Conservation (phyloP, 2,113 vertebrate genomes). For the Petrocephalus microphthalmus region DNA sequence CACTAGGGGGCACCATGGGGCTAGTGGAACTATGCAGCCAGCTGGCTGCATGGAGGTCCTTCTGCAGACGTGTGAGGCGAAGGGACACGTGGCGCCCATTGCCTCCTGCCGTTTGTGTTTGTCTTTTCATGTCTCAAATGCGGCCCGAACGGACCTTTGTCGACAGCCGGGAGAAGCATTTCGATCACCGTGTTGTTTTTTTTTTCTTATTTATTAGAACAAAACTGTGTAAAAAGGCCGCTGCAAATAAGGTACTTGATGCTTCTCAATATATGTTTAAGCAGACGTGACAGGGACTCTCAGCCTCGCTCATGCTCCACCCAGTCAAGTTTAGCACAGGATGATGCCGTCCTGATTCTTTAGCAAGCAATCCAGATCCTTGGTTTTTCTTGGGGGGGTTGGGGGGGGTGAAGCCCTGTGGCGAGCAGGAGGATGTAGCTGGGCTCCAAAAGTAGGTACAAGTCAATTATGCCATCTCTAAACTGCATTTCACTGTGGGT, state of each 20-base stretch:
- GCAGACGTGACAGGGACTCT: constrained; percentile 8
- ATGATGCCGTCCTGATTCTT: neutral
- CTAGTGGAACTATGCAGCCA: constrained; percentile 16
- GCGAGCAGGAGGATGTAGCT: neutral
- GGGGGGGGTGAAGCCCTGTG: too few relatives aligned
- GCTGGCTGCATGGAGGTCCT: neutral
- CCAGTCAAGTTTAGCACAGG: too few relatives aligned
- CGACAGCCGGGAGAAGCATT: constrained; percentile 9
- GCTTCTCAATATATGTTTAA: constrained; percentile 22
- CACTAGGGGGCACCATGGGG: neutral
- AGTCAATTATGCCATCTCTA: neutral
- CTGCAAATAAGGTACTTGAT: constrained; percentile 39
- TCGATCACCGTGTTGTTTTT: constrained; percentile 25
- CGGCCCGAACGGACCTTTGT: constrained; percentile 34
- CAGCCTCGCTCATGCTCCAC: neutral
- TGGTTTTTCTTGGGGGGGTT: neutral
- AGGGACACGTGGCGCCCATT: neutral
- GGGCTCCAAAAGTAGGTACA: neutral
- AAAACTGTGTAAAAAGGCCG: constrained; percentile 37
- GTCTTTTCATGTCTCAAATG: neutral
- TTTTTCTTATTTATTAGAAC: constrained; percentile 42
- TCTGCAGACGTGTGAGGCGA: neutral
- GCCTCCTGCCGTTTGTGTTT: neutral
- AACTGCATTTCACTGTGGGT: neutral
- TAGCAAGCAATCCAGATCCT: neutral